A percentile compares a stretch with the other conserved stretches of the same genome.
Evolutionary conservation across 2,888 invertebrate species (phyloP).

Genomic region (Ptilodon capucinus): DNA sequence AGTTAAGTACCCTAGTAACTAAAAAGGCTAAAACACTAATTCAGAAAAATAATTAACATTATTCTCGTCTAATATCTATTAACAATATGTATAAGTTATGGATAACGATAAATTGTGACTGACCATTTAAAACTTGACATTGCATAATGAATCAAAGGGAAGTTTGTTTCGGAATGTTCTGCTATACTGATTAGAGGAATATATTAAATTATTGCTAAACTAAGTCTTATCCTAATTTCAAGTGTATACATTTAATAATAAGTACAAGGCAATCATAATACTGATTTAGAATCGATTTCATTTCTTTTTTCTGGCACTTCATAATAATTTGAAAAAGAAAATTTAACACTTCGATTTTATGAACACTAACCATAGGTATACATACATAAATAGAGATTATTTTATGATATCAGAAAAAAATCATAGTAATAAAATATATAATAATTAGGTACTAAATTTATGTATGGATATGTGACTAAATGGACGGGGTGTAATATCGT

Average conservation of each 20-base stretch:
- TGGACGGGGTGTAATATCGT: constrained; percentile 46
- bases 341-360: constrained; percentile 20
- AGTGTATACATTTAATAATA: constrained; percentile 34
- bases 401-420: neutral
- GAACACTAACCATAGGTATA: constrained; percentile 28
- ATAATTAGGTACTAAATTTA: constrained; percentile 10
- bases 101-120: constrained; percentile 26
- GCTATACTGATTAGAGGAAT: constrained; percentile 12
- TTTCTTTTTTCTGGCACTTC: constrained; percentile 43
- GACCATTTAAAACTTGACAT: constrained; percentile 4
- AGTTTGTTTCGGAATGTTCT: constrained; percentile 26
- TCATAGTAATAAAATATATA: neutral
- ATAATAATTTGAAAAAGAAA: constrained; percentile 20
- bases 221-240: constrained; percentile 32
- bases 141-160: neutral
- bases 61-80: constrained; percentile 19
- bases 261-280: constrained; percentile 50
- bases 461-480: constrained; percentile 22
- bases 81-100: constrained; percentile 19
- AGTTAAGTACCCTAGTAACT: constrained; percentile 41
- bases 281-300: constrained; percentile 41
- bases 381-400: constrained; percentile 17
- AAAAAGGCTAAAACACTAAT: constrained; percentile 31
- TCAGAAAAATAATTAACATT: constrained; percentile 35
- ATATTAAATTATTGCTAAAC: constrained; percentile 23